These are phyloP conservation scores for Sebastes itinus DNA, from an alignment of 2,797 vertebrate species.

Conservation along the genomic window DNA sequence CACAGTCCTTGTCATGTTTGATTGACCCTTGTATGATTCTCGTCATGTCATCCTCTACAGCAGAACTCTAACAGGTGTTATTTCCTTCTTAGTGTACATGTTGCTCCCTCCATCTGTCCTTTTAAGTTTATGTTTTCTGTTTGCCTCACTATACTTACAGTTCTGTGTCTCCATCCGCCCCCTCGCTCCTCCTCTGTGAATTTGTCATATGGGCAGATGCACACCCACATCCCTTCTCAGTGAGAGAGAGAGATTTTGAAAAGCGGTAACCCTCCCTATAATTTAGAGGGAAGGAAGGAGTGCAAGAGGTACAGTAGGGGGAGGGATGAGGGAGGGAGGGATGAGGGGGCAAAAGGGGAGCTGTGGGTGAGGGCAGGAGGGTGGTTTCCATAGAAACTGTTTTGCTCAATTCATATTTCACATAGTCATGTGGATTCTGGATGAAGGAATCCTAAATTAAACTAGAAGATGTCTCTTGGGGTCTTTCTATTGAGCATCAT, in stretches of 20 bases:
- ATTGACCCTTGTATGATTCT: not conserved
- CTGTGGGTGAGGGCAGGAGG: slow-evolving; percentile 11
- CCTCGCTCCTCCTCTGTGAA: slow-evolving; percentile 70
- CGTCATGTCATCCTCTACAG: not conserved
- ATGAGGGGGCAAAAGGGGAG: slow-evolving; percentile 9
- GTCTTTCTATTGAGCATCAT: not conserved
- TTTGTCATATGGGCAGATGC: slow-evolving; percentile 52
- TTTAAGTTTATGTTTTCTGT: slow-evolving; percentile 1
- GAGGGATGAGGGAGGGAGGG: not conserved
- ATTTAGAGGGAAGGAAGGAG: slow-evolving; percentile 38
- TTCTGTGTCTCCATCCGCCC: slow-evolving; percentile 34
- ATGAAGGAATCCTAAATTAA: slow-evolving; percentile 20
- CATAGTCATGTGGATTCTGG: not conserved
- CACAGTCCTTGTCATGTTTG: not conserved
- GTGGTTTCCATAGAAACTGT: slow-evolving; percentile 53
- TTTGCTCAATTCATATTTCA: slow-evolving; percentile 23
- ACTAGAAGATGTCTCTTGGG: not conserved
- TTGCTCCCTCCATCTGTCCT: not conserved
- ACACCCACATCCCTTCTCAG: slow-evolving; percentile 79
- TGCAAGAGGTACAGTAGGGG: not conserved
- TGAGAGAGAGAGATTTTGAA: slow-evolving; percentile 46
- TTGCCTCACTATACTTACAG: slow-evolving; percentile 20
- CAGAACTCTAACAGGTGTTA: not conserved
- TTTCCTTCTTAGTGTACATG: not conserved
- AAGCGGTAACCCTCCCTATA: slow-evolving; percentile 43